Base-by-base conservation (phyloP, 2,113 vertebrate genomes). In the Leptodactylus fuscus region DNA sequence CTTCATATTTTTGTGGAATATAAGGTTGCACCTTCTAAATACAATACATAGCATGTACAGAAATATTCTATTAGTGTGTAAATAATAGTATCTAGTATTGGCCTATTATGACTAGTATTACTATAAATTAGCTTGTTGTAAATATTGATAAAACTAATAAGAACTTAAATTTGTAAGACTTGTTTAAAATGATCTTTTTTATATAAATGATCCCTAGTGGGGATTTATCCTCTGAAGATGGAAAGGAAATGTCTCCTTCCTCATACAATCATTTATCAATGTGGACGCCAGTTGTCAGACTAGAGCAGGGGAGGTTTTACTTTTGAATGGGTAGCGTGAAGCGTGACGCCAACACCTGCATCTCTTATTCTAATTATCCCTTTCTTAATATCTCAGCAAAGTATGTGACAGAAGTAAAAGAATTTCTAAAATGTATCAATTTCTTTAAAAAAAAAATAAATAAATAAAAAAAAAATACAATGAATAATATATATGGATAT, bases 301-400 rank as follows among this genome's bases (percentile, higher is more conserved):
- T 75, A 70, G 51, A 60, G 51, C 34, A 38, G 46, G 22, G 24
- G 20, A 60, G 18, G 51, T 20, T 83, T 75, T 58, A 24, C 20
- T 74, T 53, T 44, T 29, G 51, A 60, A 41, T 62, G 38, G 81
- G 24, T 83, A 44, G 36, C 36, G 32, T 46, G 69, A 82, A 83
- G 67, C 69, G 51, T 83, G 81, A 75, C 70, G 24, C 51, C 53
- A 83, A 83, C 69, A 83, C 24, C 22, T 83, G 81, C n/a, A 55
- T 83, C 22, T 22, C 16, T 10, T 75, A 48, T 27, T 73, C n/a
- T 74, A 74, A 83, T 83, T 60, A 75, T 41, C 27, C 9, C 8
- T 18, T 62, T 36, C 36, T 29, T 44, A 74, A 58, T 83, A 46
- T 24, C 38, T 29, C 18, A 32, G 36, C 9, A 53, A 83, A 27